phyloP scores from a whole-genome alignment of 2,113 vertebrate genomes.

The Pitta sordida region DNA sequence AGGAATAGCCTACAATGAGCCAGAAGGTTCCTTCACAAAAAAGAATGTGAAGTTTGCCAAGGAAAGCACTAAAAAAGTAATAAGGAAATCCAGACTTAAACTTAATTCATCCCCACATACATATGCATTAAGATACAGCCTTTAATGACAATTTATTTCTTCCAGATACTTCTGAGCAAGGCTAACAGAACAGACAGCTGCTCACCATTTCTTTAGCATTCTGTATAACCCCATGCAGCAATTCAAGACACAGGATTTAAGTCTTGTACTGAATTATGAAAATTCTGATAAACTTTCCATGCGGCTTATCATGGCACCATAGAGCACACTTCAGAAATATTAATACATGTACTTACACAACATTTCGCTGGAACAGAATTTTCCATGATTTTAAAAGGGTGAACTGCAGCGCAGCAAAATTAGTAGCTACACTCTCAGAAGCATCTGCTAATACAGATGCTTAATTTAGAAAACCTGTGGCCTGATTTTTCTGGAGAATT shows the following conservation, averaged over 20 bases:
- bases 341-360: background rate
- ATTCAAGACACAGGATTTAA: background rate
- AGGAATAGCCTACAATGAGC: constrained; percentile 48
- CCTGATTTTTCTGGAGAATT: background rate
- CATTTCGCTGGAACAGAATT: background rate
- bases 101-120: constrained; percentile 41
- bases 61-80: constrained; percentile 50
- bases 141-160: constrained; percentile 49
- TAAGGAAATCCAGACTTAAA: constrained; percentile 52
- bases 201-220: constrained; percentile 13
- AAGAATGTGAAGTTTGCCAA: constrained; percentile 40
- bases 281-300: background rate
- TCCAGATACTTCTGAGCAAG: background rate
- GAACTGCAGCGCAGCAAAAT: background rate
- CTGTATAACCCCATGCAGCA: background rate
- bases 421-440: background rate
- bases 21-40: constrained; percentile 47
- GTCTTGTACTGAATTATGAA: background rate
- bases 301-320: background rate
- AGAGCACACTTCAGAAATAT: background rate
- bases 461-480: background rate
- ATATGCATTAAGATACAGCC: constrained; percentile 26
- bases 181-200: constrained; percentile 10
- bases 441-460: constrained; percentile 8
- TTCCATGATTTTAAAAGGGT: background rate